Evolutionary conservation across 1,140 invertebrate species (phyloP).

Genomic region (Diorhabda carinulata): DNA sequence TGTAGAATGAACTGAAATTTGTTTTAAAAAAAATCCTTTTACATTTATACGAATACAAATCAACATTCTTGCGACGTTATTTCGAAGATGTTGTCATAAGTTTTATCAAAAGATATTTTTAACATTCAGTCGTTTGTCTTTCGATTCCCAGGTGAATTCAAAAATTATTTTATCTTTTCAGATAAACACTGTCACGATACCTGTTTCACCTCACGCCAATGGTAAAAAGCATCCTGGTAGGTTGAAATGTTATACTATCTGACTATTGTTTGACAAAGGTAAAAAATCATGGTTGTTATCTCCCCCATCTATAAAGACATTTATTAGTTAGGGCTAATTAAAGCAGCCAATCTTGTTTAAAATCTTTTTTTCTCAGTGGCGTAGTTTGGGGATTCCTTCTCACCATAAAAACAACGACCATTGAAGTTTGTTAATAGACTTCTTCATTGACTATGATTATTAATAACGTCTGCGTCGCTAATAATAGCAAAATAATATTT

Average conservation of each 20-base stretch:
- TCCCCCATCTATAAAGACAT: constrained; percentile 18
- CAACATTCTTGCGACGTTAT: no score
- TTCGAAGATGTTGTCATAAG: no score
- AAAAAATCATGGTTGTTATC: constrained; percentile 19
- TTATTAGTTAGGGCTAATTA: constrained; percentile 19
- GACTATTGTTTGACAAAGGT: constrained; percentile 20
- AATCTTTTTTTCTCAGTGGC: constrained; percentile 2
- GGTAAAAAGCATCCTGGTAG: constrained; percentile 9
- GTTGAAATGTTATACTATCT: constrained; percentile 21
- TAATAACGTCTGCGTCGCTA: no score
- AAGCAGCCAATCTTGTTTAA: constrained; percentile 16
- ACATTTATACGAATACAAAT: no score
- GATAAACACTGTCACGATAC: neutral
- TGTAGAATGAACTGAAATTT: no score
- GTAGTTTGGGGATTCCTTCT: neutral
- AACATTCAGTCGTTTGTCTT: neutral
- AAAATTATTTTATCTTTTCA: neutral
- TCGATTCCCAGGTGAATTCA: neutral
- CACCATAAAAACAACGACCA: no score
- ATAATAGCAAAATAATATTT: no score
- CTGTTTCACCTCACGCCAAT: constrained; percentile 11
- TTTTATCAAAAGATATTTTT: no score
- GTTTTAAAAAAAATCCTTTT: no score
- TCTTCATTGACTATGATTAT: no score
- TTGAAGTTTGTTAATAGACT: no score